Conservation (phyloP, 2,113 vertebrate genomes). For the Cichladusa arquata region DNA sequence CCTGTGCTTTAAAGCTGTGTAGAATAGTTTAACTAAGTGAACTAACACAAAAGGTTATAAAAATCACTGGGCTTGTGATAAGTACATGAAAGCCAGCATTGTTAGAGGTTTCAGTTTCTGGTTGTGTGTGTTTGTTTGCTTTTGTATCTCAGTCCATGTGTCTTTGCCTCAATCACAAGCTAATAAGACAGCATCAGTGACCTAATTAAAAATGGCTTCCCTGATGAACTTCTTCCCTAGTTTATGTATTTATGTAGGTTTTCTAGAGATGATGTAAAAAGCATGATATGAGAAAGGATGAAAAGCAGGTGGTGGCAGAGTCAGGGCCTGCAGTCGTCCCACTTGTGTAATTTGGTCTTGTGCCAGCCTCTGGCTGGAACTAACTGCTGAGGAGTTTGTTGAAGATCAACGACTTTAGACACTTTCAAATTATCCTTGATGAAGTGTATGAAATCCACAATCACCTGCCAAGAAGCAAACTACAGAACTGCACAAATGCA, state of each 20-base stretch:
- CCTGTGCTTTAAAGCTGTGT: background rate
- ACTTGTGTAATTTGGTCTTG: conserved; percentile 3
- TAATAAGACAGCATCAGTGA: background rate
- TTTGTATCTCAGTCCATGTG: background rate
- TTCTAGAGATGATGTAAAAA: background rate
- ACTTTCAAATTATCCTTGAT: conserved; percentile 56
- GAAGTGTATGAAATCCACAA: conserved; percentile 16
- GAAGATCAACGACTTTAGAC: conserved; percentile 25
- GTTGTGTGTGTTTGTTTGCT: background rate
- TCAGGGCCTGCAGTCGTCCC: background rate
- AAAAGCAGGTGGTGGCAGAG: conserved; percentile 24
- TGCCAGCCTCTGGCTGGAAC: background rate
- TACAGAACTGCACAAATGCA: background rate
- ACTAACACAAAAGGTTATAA: background rate
- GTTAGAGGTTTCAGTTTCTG: background rate
- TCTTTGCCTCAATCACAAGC: background rate
- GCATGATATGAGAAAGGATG: background rate
- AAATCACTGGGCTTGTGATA: background rate
- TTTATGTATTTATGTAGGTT: background rate
- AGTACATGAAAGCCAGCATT: background rate
- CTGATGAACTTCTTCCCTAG: conserved; percentile 22
- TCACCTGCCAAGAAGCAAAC: conserved; percentile 6
- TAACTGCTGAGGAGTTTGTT: conserved; percentile 25
- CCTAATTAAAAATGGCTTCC: conserved; percentile 45
- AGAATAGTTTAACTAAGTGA: background rate